phyloP scores from a whole-genome alignment of 2,888 invertebrate genomes.

The Colostygia pectinataria region DNA sequence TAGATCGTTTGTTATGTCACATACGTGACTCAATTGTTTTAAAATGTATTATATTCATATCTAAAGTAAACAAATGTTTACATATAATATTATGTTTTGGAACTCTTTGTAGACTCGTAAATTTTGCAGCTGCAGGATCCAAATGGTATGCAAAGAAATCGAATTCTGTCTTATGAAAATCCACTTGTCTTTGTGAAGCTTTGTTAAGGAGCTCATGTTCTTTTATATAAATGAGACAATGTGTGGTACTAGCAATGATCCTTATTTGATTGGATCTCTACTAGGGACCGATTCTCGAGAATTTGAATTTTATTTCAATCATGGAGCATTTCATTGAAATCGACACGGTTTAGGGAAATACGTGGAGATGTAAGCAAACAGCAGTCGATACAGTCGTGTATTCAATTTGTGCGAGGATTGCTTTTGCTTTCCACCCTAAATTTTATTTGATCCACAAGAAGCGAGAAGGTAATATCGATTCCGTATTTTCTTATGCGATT shows the following conservation, averaged over 20 bases:
- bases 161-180: background rate
- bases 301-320: conserved; percentile 73
- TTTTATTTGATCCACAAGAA: conserved; percentile 44
- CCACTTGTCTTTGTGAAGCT: conserved; percentile 8
- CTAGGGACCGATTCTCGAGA: conserved; percentile 48
- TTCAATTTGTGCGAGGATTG: conserved; percentile 72
- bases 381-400: conserved; percentile 67
- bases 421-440: conserved; percentile 51
- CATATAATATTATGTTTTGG: too few species aligned
- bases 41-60: too few species aligned
- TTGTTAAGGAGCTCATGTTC: conserved; percentile 43
- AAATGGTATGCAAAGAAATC: background rate
- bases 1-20: too few species aligned
- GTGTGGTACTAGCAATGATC: conserved; percentile 51
- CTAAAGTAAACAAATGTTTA: too few species aligned
- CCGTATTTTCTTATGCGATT: conserved; percentile 24
- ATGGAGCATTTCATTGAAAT: conserved; percentile 62
- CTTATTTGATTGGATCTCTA: conserved; percentile 69
- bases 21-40: too few species aligned
- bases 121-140: too few species aligned
- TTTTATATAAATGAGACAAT: conserved; percentile 63
- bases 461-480: conserved; percentile 31
- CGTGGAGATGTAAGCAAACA: conserved; percentile 60
- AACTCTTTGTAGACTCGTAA: too few species aligned
- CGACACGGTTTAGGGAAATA: conserved; percentile 61